Percentiles rank a stretch among this genome's conserved stretches.
Evolutionary conservation across 1,140 invertebrate genomes (phyloP).

Genomic region (Drosophila trapezifrons): DNA sequence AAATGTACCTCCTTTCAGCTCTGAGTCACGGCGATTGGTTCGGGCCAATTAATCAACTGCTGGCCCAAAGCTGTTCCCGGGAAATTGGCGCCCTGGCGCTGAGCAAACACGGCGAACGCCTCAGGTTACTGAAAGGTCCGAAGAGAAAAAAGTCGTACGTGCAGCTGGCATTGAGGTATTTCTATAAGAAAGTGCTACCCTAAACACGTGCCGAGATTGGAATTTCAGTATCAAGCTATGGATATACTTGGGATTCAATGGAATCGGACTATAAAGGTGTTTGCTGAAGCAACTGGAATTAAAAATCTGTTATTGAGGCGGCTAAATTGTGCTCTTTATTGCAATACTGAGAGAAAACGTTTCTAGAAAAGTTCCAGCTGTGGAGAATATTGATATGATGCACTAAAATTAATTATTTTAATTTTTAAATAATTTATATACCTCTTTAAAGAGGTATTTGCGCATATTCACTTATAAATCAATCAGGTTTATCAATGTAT

Average conservation of each 20-base stretch:
- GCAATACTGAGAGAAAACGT: not conserved
- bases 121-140: constrained; percentile 47
- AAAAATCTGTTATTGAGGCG: not conserved
- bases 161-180: constrained; percentile 46
- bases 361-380: not conserved
- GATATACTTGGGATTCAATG: not conserved
- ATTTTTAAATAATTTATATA: too few species aligned
- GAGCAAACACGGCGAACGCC: constrained; percentile 39
- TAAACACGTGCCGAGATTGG: constrained; percentile 33
- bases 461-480: too few species aligned
- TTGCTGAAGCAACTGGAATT: not conserved
- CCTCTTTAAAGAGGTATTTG: too few species aligned
- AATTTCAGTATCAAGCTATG: constrained; percentile 15
- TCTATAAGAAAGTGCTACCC: constrained; percentile 40
- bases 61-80: constrained; percentile 50
- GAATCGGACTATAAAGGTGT: not conserved
- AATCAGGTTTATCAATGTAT: too few species aligned
- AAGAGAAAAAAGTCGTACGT: constrained; percentile 65
- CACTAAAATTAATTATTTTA: too few species aligned
- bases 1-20: constrained; percentile 23
- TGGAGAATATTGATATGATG: not conserved
- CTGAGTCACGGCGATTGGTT: constrained; percentile 42
- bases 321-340: too few species aligned
- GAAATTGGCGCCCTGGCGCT: constrained; percentile 25
- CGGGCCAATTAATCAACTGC: constrained; percentile 39